phyloP scores from a whole-genome alignment of 2,797 vertebrate species.

The Synaphobranchus kaupii region DNA sequence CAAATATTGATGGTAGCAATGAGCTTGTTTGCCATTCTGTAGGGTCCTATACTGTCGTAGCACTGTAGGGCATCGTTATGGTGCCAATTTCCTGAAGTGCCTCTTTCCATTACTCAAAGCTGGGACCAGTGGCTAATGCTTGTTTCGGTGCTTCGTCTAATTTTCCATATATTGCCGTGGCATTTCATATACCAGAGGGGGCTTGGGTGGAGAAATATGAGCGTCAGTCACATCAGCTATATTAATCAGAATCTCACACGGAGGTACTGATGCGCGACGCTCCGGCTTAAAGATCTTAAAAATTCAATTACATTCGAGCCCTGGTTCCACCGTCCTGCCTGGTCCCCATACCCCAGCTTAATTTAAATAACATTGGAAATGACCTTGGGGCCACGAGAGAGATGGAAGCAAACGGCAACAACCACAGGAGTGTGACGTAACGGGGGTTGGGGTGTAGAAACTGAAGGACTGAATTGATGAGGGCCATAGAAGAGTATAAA shows the following conservation, averaged over 20 bases:
- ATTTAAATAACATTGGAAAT: slow-evolving; percentile 26
- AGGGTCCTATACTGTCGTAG: background rate
- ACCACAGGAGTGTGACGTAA: background rate
- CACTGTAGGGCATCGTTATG: background rate
- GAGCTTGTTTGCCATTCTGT: background rate
- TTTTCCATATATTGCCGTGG: background rate
- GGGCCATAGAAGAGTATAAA: background rate
- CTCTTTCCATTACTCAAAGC: background rate
- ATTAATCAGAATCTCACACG: background rate
- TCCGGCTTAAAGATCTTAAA: background rate
- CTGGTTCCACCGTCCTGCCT: background rate
- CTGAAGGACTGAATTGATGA: background rate
- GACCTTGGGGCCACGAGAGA: slow-evolving; percentile 31
- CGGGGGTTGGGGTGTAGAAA: background rate
- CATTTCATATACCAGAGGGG: background rate
- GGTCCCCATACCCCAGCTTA: background rate
- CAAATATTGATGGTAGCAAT: background rate
- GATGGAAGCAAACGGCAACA: background rate
- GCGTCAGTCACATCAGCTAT: background rate
- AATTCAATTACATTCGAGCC: background rate
- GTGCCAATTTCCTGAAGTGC: background rate
- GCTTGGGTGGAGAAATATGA: background rate
- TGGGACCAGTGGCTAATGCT: background rate
- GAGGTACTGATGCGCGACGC: background rate
- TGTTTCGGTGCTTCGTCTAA: background rate